Evolutionary conservation across 2,113 vertebrate species (phyloP).

Genomic region (Copsychus sechellarum): DNA sequence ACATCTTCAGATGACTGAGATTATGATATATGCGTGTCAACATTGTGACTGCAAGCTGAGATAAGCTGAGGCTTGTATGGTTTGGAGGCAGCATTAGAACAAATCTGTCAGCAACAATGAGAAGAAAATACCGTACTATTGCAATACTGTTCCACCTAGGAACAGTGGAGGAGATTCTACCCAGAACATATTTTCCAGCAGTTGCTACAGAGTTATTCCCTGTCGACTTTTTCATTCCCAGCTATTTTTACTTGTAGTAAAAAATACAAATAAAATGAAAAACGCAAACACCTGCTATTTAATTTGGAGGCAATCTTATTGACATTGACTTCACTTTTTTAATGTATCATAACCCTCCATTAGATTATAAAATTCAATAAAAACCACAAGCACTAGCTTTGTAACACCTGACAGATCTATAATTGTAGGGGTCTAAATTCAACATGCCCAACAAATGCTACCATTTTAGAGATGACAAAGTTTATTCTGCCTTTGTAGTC

Average conservation of each 20-base stretch:
- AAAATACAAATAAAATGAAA: neutral
- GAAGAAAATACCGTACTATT: neutral
- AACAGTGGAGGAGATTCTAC: neutral
- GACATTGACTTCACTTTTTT: neutral
- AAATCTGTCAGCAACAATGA: neutral
- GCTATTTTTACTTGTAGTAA: neutral
- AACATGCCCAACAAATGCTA: neutral
- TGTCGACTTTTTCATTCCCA: neutral
- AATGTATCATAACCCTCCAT: neutral
- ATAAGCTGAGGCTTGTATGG: neutral
- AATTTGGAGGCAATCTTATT: neutral
- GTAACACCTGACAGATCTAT: neutral
- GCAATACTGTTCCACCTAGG: neutral
- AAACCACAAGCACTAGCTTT: neutral
- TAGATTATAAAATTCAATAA: conserved; percentile 8
- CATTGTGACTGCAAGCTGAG: neutral
- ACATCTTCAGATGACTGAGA: neutral
- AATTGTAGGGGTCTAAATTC: neutral
- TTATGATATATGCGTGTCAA: neutral
- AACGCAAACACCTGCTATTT: neutral
- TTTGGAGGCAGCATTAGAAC: conserved; percentile 28
- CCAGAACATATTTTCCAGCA: neutral
- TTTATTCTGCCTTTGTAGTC: neutral
- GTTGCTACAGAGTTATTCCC: neutral
- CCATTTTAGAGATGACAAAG: neutral